phyloP scores from a whole-genome alignment of 2,888 invertebrate genomes.

The Galerucella pusilla region DNA sequence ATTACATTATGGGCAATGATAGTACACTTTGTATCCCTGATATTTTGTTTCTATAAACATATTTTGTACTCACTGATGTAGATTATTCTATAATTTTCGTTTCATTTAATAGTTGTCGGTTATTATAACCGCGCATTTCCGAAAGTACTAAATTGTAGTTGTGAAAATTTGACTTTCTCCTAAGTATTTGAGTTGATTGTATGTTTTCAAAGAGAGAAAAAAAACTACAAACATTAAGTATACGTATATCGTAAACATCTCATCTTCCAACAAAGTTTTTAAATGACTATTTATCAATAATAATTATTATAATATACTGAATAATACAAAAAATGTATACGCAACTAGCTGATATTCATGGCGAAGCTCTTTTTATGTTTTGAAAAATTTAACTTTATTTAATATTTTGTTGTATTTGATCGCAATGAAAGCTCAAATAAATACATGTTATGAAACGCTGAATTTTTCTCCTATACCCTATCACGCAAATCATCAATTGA shows the following conservation, averaged over 20 bases:
- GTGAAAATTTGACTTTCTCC: constrained; percentile 49
- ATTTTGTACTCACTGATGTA: neutral
- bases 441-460: constrained; percentile 80
- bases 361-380: constrained; percentile 78
- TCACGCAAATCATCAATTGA: neutral
- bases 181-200: constrained; percentile 50
- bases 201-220: constrained; percentile 44
- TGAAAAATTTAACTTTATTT: constrained; percentile 78
- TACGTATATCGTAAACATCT: constrained; percentile 77
- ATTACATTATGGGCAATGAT: neutral
- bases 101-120: constrained; percentile 55
- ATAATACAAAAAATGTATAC: constrained; percentile 80
- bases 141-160: constrained; percentile 52
- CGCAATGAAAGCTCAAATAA: constrained; percentile 89
- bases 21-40: neutral
- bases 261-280: constrained; percentile 70
- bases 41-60: neutral
- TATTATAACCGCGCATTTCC: constrained; percentile 50
- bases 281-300: constrained; percentile 67
- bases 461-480: constrained; percentile 25
- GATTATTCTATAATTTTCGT: constrained; percentile 29
- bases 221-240: constrained; percentile 77
- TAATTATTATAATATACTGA: constrained; percentile 68
- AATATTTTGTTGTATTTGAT: constrained; percentile 87
- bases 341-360: constrained; percentile 72